phyloP scores from a whole-genome alignment of 2,888 invertebrate species.

The Sarcophaga variegata region DNA sequence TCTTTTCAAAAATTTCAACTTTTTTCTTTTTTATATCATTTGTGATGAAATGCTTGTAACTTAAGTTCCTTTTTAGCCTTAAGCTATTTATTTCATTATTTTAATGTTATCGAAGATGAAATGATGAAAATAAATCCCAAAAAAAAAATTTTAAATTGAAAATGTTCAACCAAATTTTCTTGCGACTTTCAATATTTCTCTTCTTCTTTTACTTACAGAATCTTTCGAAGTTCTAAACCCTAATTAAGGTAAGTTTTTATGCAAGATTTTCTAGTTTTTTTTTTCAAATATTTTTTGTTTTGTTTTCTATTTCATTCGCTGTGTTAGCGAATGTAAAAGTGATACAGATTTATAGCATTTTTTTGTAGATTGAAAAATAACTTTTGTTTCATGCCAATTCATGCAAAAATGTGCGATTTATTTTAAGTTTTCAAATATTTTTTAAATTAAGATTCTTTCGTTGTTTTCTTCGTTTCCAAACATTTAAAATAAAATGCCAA shows the following conservation, averaged over 20 bases:
- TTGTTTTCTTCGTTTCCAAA: too few species aligned
- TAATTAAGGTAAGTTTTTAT: slow-evolving; percentile 53
- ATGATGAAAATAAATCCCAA: not conserved
- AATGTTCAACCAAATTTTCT: slow-evolving; percentile 3
- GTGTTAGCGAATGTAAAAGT: not conserved
- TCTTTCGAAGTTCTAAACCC: slow-evolving; percentile 43
- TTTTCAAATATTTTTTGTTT: not conserved
- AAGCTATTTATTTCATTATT: slow-evolving; percentile 49
- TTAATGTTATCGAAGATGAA: not conserved
- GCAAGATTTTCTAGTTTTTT: not conserved
- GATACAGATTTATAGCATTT: slow-evolving; percentile 4
- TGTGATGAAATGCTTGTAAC: slow-evolving; percentile 38
- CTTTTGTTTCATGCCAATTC: not conserved
- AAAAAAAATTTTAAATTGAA: not conserved
- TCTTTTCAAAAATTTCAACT: not conserved
- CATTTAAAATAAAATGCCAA: too few species aligned
- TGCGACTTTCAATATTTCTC: not conserved
- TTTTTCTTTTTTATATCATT: slow-evolving; percentile 15
- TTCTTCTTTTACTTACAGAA: slow-evolving; percentile 34
- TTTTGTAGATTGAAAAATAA: not conserved
- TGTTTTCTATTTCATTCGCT: not conserved
- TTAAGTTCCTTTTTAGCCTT: slow-evolving; percentile 31
- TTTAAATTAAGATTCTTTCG: too few species aligned
- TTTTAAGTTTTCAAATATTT: not conserved
- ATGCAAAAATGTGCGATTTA: not conserved